Evolutionary conservation across 92 coral and sea anemone species (phyloP).

Genomic region (Actinostola sp.): DNA sequence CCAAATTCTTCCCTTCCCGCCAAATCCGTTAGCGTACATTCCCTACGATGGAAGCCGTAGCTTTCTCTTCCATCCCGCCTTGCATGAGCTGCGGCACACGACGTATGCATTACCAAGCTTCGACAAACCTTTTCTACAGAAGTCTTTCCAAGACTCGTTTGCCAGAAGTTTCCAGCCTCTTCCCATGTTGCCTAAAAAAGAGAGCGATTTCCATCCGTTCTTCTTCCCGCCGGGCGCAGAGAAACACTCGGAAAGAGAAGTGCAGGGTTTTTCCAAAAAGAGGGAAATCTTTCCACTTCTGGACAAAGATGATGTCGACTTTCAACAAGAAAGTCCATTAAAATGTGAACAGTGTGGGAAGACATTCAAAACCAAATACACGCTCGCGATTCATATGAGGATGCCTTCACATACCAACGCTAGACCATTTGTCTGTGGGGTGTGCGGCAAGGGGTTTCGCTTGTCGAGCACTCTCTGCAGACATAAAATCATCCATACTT

Average conservation of each 20-base stretch:
- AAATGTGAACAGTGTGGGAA: slow-evolving; percentile 86
- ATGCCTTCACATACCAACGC: slow-evolving; percentile 91
- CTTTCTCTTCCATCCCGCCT: slow-evolving; percentile 18
- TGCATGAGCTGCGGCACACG: slow-evolving; percentile 21
- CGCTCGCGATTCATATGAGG: slow-evolving; percentile 80
- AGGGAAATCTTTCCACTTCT: slow-evolving; percentile 12
- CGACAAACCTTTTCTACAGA: slow-evolving; percentile 11
- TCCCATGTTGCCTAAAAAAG: slow-evolving; percentile 15
- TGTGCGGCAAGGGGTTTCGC: slow-evolving; percentile 88
- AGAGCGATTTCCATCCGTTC: slow-evolving; percentile 1
- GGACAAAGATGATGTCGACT: slow-evolving; percentile 28
- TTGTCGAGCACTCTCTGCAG: slow-evolving; percentile 85
- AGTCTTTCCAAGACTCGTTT: slow-evolving; percentile 13
- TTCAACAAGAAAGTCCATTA: slow-evolving; percentile 49
- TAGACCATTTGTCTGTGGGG: slow-evolving; percentile 83
- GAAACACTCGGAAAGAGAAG: not conserved
- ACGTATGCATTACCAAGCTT: slow-evolving; percentile 13
- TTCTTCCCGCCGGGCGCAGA: slow-evolving; percentile 2
- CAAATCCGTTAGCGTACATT: slow-evolving; percentile 18
- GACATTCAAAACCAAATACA: slow-evolving; percentile 85
- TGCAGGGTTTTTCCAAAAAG: slow-evolving; percentile 14
- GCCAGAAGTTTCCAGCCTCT: not conserved
- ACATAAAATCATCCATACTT: slow-evolving; percentile 89
- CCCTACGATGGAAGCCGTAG: not conserved
- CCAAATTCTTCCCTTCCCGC: slow-evolving; percentile 14